phyloP scores from a whole-genome alignment of 2,888 invertebrate species.

The Drosophila kambysellisi region DNA sequence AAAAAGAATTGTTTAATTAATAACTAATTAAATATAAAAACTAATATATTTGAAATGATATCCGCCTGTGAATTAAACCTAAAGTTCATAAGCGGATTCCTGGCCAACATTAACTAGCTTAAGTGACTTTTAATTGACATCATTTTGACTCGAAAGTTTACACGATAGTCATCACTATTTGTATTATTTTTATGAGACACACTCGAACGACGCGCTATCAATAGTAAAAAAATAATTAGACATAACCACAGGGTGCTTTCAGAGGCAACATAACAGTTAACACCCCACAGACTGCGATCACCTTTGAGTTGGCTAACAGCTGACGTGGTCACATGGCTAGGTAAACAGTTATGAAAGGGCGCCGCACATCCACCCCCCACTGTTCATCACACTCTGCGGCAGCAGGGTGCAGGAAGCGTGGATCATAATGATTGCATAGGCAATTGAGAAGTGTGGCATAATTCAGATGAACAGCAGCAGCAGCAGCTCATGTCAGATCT shows the following conservation, averaged over 20 bases:
- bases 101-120: background rate
- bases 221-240: conserved; percentile 44
- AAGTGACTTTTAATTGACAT: background rate
- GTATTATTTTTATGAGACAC: conserved; percentile 14
- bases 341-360: conserved; percentile 28
- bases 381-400: conserved; percentile 17
- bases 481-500: conserved; percentile 51
- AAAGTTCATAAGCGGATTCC: background rate
- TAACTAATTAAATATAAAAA: background rate
- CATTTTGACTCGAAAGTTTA: background rate
- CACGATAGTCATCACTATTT: conserved; percentile 29
- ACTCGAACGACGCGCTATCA: conserved; percentile 9
- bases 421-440: conserved; percentile 51
- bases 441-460: conserved; percentile 70
- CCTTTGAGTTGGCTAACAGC: conserved; percentile 41
- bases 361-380: conserved; percentile 10
- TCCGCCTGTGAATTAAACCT: background rate
- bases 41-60: background rate
- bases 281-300: conserved; percentile 50
- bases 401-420: conserved; percentile 44
- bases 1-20: background rate
- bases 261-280: conserved; percentile 31
- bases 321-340: conserved; percentile 51
- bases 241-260: conserved; percentile 51
- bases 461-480: conserved; percentile 46